Evolutionary conservation across 2,888 invertebrate genomes (phyloP).

Genomic region (Alitta virens): DNA sequence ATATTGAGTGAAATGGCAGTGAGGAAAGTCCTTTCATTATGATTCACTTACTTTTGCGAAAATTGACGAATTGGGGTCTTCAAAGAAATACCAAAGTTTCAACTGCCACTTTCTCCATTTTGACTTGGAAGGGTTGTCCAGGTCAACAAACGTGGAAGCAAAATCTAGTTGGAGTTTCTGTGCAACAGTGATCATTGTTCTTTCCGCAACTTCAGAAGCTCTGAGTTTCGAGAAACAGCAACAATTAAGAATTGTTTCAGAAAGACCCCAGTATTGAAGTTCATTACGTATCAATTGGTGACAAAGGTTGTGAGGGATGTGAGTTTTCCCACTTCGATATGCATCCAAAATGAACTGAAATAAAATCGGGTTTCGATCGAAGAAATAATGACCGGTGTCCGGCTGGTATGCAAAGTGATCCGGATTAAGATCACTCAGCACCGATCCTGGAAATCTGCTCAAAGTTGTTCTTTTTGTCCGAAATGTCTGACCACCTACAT

Average conservation of each 20-base stretch:
- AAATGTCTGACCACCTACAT: slow-evolving; percentile 15
- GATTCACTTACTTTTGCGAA: slow-evolving; percentile 19
- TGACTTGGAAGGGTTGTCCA: too few species aligned
- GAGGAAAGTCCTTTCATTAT: too few species aligned
- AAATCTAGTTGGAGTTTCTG: neutral
- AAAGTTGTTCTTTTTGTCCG: slow-evolving; percentile 6
- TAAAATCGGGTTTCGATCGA: slow-evolving; percentile 33
- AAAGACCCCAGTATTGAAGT: slow-evolving; percentile 35
- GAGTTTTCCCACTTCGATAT: slow-evolving; percentile 31
- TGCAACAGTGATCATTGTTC: slow-evolving; percentile 4
- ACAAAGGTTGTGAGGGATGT: slow-evolving; percentile 35
- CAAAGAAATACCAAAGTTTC: slow-evolving; percentile 32
- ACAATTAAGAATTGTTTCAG: slow-evolving; percentile 26
- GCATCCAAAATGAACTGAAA: slow-evolving; percentile 32
- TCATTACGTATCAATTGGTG: slow-evolving; percentile 29
- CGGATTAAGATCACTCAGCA: neutral
- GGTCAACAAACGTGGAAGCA: neutral
- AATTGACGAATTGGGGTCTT: slow-evolving; percentile 29
- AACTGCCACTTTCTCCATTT: neutral
- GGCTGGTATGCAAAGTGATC: slow-evolving; percentile 1
- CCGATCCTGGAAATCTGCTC: neutral
- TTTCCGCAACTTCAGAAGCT: slow-evolving; percentile 15
- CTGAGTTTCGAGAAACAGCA: slow-evolving; percentile 29
- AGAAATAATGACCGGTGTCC: slow-evolving; percentile 19
- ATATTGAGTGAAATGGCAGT: too few species aligned